Conservation (phyloP, 2,888 invertebrate genomes). For the Oscheius myriophilus region DNA sequence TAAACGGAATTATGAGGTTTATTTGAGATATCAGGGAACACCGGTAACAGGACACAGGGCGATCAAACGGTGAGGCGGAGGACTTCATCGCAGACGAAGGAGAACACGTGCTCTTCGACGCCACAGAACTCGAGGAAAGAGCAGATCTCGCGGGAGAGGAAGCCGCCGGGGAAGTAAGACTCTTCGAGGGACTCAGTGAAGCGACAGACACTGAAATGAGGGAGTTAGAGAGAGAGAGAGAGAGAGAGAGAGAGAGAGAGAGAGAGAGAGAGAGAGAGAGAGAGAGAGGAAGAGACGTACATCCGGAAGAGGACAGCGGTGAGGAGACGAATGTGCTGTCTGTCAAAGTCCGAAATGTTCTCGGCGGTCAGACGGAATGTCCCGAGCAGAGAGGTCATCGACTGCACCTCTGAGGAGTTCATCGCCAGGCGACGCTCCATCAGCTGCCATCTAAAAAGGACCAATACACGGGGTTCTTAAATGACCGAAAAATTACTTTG, state of each 20-base stretch:
- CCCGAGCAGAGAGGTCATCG: conserved; percentile 34
- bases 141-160: conserved; percentile 15
- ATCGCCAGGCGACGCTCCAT: conserved; percentile 39
- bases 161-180: conserved; percentile 32
- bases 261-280: conserved; percentile 13
- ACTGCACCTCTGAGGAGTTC: conserved; percentile 33
- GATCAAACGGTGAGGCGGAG: background rate
- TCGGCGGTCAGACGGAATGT: conserved; percentile 41
- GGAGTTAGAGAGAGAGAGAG: background rate
- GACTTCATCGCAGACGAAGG: conserved; percentile 11
- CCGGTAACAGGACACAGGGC: no score
- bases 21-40: no score
- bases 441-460: conserved; percentile 38
- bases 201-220: conserved; percentile 37
- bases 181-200: conserved; percentile 39
- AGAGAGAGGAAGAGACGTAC: conserved; percentile 13
- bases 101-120: conserved; percentile 17
- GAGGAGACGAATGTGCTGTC: conserved; percentile 20
- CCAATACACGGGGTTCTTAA: no score
- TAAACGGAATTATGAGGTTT: background rate
- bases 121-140: conserved; percentile 21
- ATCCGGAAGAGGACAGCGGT: conserved; percentile 13
- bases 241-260: background rate
- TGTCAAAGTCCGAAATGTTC: conserved; percentile 42
- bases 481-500: background rate